Evolutionary conservation across 2,888 invertebrate genomes (phyloP).

Genomic region (Polydrusus pterygomalis): DNA sequence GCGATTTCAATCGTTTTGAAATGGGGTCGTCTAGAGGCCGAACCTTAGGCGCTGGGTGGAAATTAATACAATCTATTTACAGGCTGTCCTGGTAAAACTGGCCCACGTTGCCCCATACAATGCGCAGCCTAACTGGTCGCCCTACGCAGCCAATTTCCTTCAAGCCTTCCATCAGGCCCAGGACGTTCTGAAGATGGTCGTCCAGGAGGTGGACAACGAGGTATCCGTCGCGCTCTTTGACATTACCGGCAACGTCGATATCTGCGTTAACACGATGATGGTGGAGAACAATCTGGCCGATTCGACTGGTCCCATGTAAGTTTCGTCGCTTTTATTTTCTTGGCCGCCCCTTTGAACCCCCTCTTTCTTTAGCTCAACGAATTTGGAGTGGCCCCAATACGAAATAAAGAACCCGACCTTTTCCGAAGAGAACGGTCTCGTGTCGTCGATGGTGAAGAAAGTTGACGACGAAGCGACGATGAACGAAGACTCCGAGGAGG

Average conservation of each 20-base stretch:
- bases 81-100: slow-evolving; percentile 71
- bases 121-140: slow-evolving; percentile 68
- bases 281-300: slow-evolving; percentile 73
- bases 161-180: slow-evolving; percentile 66
- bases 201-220: slow-evolving; percentile 63
- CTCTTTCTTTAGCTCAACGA: slow-evolving; percentile 61
- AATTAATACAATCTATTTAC: slow-evolving; percentile 39
- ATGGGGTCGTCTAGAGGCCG: no score
- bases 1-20: no score
- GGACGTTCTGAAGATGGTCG: slow-evolving; percentile 68
- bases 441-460: slow-evolving; percentile 58
- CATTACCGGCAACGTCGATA: slow-evolving; percentile 64
- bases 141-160: slow-evolving; percentile 67
- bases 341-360: no score
- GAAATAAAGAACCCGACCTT: slow-evolving; percentile 55
- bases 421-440: slow-evolving; percentile 57
- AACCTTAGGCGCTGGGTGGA: no score
- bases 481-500: slow-evolving; percentile 58
- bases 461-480: slow-evolving; percentile 56
- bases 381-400: slow-evolving; percentile 71
- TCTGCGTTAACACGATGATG: slow-evolving; percentile 75
- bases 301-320: slow-evolving; percentile 74
- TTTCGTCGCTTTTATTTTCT: no score
- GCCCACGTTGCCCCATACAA: slow-evolving; percentile 72
- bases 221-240: slow-evolving; percentile 72